Base-by-base conservation (phyloP, 2,797 vertebrate species). In the Spea hammondii region DNA sequence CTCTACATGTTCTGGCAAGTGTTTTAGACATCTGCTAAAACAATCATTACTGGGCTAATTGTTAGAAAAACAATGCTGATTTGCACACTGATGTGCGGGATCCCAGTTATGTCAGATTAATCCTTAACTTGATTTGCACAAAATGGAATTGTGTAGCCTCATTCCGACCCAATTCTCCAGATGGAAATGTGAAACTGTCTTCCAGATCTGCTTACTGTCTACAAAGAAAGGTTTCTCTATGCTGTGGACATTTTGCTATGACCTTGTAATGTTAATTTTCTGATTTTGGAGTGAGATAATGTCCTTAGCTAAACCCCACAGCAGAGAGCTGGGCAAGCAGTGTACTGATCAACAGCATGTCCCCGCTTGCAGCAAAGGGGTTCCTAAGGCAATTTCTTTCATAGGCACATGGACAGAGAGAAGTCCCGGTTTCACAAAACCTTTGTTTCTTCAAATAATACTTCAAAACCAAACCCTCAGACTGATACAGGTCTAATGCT, bases 81-180 rank as follows among this genome's bases (percentile, higher is more conserved):
- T 48, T 68, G 14, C 10, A 9, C 70, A 6, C 55, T 69, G 55
- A 5, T 77, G 74, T 82, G 75, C 50, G 45, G 17, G 68, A 77
- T 68, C 55, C 44, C 79, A 67, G 55, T 62, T 68, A 17, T 82
- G 79, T 77, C 79, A 77, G 70, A 14, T 82, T 82, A 82, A 82
- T 82, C 79, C 79, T 44, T 8, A 9, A 32, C n/a, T 6, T 80
- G 46, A 65, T 71, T 54, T 50, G 14, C 14, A 74, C 13, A 75
- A 45, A 12, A 71, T 76, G 64, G 55, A 73, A 48, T 44, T 7
- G 7, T 50, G 70, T 73, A 69, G 64, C 59, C 32, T 68, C 59
- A 44, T 71, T 66, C 51, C 51, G 53, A 68, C 53, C 54, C 13
- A 70, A 76, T 47, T 53, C 79, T 62, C 69, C 14, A 73, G 14